Base-by-base conservation (phyloP, 2,797 vertebrate species). In the Typhlichthys eigenmanni region DNA sequence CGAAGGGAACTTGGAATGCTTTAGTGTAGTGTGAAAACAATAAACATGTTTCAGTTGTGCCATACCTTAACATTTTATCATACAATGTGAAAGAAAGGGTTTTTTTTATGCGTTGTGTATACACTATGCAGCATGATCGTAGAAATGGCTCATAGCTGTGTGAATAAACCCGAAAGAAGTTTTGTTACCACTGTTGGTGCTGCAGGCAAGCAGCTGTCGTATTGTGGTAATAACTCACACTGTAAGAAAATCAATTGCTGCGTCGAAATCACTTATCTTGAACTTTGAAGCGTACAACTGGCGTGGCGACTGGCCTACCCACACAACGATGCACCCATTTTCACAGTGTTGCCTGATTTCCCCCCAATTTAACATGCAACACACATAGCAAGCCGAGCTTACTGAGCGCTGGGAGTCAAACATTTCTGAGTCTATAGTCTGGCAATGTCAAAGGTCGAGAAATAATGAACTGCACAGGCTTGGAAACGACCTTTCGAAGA, bases 401-500 rank as follows among this genome's bases (percentile, higher is more conserved):
- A 86, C 84, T 87, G 84, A 52, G 72, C 54, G 79, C 76, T 80
- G 72, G 80, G 82, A 85, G 88, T 75, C 72, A 79, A 84, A 86
- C 89, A 92, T 94, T 91, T 90, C 92, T 93, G 92, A 65, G 67
- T 56, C 77, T 67, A 87, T 77, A 86, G 94, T 97, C 95, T 94
- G 93, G 94, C 94, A 73, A 92, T 94, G 96, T 95, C 95, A 96
- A 87, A 89, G 95, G 95, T 95, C 94, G 89, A 80, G 72, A 94
- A 94, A 97, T 96, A 96, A 97, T 98, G 95, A 97, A 96, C 93
- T 93, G 93, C 88, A 88, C 92, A 91, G 92, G 92, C 94, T 96
- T 95, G 93, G 94, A 95, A 93, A 77, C 86, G 76, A 86, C 82
- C 74, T 75, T 69, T 80, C 75, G 58, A 4, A 70, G 69, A 72